A percentile compares a stretch with the other conserved stretches of the same genome.
Evolutionary conservation across 2,888 invertebrate species (phyloP).

Genomic region (Tethea ocularis): DNA sequence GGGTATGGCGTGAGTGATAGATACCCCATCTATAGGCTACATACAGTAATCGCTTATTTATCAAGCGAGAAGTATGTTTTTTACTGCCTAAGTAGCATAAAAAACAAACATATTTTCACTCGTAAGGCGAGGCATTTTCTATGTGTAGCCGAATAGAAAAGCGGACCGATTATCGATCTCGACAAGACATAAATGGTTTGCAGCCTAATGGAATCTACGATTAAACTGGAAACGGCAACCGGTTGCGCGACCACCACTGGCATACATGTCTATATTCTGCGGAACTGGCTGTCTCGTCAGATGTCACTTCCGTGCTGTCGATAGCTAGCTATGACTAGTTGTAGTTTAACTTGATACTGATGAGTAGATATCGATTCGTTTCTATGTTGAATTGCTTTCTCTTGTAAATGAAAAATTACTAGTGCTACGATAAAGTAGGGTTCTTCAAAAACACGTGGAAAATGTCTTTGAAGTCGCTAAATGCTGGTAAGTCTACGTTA

Average conservation of each 20-base stretch:
- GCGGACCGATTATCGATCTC: background rate
- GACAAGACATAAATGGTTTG: constrained; percentile 6
- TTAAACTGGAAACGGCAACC: constrained; percentile 11
- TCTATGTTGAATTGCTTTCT: background rate
- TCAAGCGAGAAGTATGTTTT: too few species aligned
- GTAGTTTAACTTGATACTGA: background rate
- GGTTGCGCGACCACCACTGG: constrained; percentile 37
- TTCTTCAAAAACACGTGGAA: background rate
- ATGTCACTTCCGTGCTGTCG: constrained; percentile 22
- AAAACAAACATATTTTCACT: too few species aligned
- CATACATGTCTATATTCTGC: constrained; percentile 36
- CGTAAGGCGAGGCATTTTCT: background rate
- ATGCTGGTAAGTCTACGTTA: too few species aligned
- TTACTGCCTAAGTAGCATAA: too few species aligned
- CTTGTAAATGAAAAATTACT: background rate
- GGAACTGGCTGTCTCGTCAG: constrained; percentile 15
- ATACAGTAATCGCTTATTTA: too few species aligned
- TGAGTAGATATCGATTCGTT: background rate
- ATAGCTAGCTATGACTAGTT: background rate
- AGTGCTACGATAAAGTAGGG: background rate
- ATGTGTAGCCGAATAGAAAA: constrained; percentile 2
- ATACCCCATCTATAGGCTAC: too few species aligned
- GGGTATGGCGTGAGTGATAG: too few species aligned
- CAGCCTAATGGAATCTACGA: constrained; percentile 11
- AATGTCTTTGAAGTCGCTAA: too few species aligned